Base-by-base conservation (phyloP, 2,888 invertebrate species). In the Megamerina dolium region DNA sequence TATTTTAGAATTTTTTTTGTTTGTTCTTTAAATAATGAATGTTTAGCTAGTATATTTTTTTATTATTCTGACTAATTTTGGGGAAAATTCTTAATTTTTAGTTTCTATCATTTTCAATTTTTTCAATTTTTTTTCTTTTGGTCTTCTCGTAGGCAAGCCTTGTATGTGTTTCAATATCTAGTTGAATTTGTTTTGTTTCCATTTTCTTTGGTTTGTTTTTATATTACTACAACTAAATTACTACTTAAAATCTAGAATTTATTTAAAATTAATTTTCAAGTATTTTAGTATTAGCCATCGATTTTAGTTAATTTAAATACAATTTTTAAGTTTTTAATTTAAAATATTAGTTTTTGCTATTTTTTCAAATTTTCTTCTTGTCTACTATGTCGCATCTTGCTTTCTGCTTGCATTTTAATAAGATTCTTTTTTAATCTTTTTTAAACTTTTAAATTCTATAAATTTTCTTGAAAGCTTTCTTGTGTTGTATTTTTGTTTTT, bases 121-220 rank as follows among this genome's bases (percentile, higher is more conserved):
- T 44, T 43, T 41, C 9, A 34, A 37, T 43, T 48, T 39, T 41
- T 37, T 17, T 41, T 38, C 48, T 50, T 50, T 61, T 62, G 59
- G 61, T 64, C 64, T 56, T 55, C 59, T 56, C 55, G 26, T 46
- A 54, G 54, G 53, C 53, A 58, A 59, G 53, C 55, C 59, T 58
- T 44, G 29, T 38, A n/a, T 23, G 21, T 40, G 19, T 40, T 23
- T 8, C 10, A 10, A 20, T 17, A 20, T 34, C 10, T 34, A 19
- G 9, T 16, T 8, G 6, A 5, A 31, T 12, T 19, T 34, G 16
- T 18, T 33, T 21, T 19, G 31, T 41, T 23, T 47, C 26, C 37
- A 30, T 13, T 23, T 40, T 16, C 29, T 32, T 32, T 38, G 16
- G 3, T 21, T 30, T 41, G 33, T 27, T 31, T 29, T 41, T 14